phyloP scores from a whole-genome alignment of 2,888 invertebrate genomes.

The Pegoplata infirma region DNA sequence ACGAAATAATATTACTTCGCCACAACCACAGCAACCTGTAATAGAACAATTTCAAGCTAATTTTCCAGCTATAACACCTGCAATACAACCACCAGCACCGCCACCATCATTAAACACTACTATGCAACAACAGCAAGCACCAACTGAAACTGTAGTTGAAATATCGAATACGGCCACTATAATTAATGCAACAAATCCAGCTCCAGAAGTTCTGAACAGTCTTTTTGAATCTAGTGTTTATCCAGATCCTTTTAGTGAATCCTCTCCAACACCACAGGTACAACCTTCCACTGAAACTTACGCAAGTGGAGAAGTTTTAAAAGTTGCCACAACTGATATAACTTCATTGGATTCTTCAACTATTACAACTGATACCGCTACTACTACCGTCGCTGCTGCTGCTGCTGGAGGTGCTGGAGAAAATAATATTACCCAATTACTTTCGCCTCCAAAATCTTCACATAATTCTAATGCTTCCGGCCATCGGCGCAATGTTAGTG shows the following conservation, averaged over 20 bases:
- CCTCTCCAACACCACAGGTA: conserved; percentile 38
- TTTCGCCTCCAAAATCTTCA: conserved; percentile 72
- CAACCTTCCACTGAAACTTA: conserved; percentile 34
- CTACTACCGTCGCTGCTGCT: conserved; percentile 3
- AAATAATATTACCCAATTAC: conserved; percentile 65
- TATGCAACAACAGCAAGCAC: conserved; percentile 7
- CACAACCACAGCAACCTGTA: conserved; percentile 74
- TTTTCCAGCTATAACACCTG: conserved; percentile 73
- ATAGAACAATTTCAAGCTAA: conserved; percentile 77
- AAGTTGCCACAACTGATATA: conserved; percentile 38
- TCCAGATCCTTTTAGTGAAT: conserved; percentile 85
- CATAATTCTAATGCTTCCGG: conserved; percentile 71
- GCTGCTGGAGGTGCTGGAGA: conserved; percentile 28
- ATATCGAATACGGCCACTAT: conserved; percentile 16
- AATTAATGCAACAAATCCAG: conserved; percentile 42
- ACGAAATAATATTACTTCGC: conserved; percentile 77
- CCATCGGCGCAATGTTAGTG: conserved; percentile 90
- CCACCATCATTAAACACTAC: conserved; percentile 52
- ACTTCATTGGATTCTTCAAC: conserved; percentile 64
- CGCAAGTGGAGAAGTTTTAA: conserved; percentile 47
- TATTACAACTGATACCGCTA: conserved; percentile 49
- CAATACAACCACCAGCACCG: conserved; percentile 64
- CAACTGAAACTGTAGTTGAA: conserved; percentile 13
- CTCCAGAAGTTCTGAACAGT: conserved; percentile 78
- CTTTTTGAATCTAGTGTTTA: conserved; percentile 83